phyloP scores from a whole-genome alignment of 2,888 invertebrate species.

The Pyrrhosoma nymphula region DNA sequence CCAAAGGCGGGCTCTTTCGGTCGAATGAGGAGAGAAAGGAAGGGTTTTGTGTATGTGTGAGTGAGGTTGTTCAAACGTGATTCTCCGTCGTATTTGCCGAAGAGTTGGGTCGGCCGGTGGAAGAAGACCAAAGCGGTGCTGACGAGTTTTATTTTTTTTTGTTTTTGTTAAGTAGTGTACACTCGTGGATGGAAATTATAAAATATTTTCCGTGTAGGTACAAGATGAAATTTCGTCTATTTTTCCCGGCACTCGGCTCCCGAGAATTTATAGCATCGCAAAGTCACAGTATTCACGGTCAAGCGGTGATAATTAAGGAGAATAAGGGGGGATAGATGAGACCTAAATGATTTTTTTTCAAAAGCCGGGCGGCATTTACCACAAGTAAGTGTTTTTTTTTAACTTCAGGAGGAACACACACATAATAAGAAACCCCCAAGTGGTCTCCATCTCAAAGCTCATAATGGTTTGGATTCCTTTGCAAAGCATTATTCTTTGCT shows the following conservation, averaged over 20 bases:
- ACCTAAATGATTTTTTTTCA: not conserved
- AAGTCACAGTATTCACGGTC: not conserved
- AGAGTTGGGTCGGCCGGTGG: not conserved
- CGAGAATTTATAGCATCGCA: not conserved
- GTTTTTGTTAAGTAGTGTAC: not conserved
- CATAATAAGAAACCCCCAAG: not conserved
- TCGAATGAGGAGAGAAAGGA: not conserved
- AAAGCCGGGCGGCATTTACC: not conserved
- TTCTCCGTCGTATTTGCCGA: constrained; percentile 43
- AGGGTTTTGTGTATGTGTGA: not conserved
- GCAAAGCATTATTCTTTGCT: not conserved
- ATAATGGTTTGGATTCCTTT: not conserved
- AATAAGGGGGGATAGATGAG: not conserved
- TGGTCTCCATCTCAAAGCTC: not conserved
- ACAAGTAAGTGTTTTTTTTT: not conserved
- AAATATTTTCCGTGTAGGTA: constrained; percentile 28
- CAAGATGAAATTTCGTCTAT: constrained; percentile 40
- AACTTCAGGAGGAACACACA: not conserved
- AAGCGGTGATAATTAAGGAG: constrained; percentile 48
- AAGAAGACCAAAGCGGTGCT: not conserved
- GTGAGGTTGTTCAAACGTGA: constrained; percentile 17
- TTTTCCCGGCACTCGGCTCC: not conserved
- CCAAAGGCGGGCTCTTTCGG: not conserved
- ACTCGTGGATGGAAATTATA: constrained; percentile 37
- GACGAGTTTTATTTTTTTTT: not conserved